Evolutionary conservation across 37 sponge, comb jelly and placozoan species (phyloP).

Genomic region (Cladorhizidae sp.): DNA sequence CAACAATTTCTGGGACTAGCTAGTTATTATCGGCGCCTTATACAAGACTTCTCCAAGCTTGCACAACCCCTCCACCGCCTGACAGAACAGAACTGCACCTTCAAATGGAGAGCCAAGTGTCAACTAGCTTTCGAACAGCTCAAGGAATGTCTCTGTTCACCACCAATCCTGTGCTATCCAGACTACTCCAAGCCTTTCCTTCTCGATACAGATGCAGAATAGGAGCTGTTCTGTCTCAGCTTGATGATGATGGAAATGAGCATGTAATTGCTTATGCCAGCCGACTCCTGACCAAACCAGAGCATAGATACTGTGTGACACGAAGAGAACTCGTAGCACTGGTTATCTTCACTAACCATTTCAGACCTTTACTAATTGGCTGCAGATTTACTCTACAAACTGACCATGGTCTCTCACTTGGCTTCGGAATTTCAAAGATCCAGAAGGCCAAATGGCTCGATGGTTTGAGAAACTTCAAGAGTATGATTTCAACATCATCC

Average conservation of each 20-base stretch:
- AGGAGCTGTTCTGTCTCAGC: slow-evolving; percentile 40
- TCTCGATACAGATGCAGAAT: slow-evolving; percentile 51
- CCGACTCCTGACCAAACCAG: no score
- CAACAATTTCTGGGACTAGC: slow-evolving; percentile 38
- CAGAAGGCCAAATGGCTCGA: slow-evolving; percentile 36
- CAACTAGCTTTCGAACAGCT: slow-evolving; percentile 36
- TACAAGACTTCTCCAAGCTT: no score
- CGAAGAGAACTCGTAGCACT: slow-evolving; percentile 26
- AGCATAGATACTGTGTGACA: slow-evolving; percentile 28
- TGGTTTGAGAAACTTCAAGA: slow-evolving; percentile 34
- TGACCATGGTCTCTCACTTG: slow-evolving; percentile 19
- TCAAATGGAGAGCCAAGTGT: slow-evolving; percentile 28
- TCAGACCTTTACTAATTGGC: slow-evolving; percentile 12
- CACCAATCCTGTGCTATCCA: no score
- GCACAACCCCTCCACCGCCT: slow-evolving; percentile 35
- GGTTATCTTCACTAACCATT: slow-evolving; percentile 14
- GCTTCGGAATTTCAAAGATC: no score
- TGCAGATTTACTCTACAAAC: slow-evolving; percentile 6
- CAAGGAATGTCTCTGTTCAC: no score
- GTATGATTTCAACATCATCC: slow-evolving; percentile 10
- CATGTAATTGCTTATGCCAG: no score
- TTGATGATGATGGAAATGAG: slow-evolving; percentile 32
- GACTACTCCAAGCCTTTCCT: no score
- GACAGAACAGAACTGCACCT: slow-evolving; percentile 1
- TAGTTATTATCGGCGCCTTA: slow-evolving; percentile 23